Percentiles rank a stretch among this genome's conserved stretches.
Conservation (phyloP, 2,113 vertebrate species). For the Anarrhichthys ocellatus region DNA sequence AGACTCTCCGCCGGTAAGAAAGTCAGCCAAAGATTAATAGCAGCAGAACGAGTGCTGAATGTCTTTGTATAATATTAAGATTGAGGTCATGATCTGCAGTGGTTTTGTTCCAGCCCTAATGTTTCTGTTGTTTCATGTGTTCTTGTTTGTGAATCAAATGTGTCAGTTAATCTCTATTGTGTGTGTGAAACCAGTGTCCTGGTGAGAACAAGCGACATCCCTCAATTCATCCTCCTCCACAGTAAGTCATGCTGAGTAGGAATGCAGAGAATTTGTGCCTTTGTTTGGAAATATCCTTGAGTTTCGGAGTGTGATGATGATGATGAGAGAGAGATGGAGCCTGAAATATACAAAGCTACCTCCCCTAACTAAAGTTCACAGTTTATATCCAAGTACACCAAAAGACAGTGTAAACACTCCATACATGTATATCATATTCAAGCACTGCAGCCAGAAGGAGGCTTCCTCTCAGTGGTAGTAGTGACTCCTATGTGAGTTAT, state of each 20-base stretch:
- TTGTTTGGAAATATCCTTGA: not conserved
- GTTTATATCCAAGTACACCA: too few relatives aligned
- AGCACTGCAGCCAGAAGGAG: too few relatives aligned
- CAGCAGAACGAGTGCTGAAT: not conserved
- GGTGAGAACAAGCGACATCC: constrained; percentile 27
- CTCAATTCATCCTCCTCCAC: not conserved
- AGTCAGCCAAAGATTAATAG: not conserved
- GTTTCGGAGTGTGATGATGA: not conserved
- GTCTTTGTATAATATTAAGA: not conserved
- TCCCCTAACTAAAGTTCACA: too few relatives aligned
- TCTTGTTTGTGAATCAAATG: not conserved
- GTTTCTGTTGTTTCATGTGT: not conserved
- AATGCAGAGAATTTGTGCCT: too few relatives aligned
- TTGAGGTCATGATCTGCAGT: not conserved
- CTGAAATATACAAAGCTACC: too few relatives aligned
- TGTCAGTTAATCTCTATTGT: not conserved
- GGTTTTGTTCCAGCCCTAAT: not conserved
- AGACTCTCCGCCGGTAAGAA: constrained; percentile 47
- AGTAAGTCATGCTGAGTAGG: constrained; percentile 54
- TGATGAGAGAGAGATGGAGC: too few relatives aligned
- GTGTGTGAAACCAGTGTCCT: constrained; percentile 35
- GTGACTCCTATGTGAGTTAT: too few relatives aligned
- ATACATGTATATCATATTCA: too few relatives aligned
- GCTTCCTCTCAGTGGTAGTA: too few relatives aligned
- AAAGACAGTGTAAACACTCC: too few relatives aligned